Percentiles rank a stretch among this genome's conserved stretches.
These are phyloP conservation scores for Stylophora pistillata DNA, from an alignment of 64 coral and sea anemone genomes.

Conservation along the genomic window DNA sequence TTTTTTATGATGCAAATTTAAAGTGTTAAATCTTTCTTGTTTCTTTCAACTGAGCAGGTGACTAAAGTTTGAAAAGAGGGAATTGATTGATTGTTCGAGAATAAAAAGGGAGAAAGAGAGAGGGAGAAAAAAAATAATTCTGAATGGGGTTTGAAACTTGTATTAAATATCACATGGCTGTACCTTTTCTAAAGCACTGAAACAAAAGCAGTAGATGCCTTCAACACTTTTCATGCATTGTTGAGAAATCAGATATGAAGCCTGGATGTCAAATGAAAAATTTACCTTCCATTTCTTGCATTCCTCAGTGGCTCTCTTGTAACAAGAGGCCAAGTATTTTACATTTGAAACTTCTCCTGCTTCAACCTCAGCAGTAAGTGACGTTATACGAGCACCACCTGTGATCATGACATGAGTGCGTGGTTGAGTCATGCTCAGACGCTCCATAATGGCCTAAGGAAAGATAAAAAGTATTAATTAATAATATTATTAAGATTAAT, in stretches of 20 bases:
- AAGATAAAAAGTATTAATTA: not conserved
- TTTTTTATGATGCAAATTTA: too few species aligned
- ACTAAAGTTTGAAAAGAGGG: too few species aligned
- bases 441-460: slow-evolving; percentile 58
- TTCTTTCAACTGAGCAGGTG: too few species aligned
- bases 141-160: too few species aligned
- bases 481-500: not conserved
- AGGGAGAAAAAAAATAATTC: too few species aligned
- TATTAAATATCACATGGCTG: too few species aligned
- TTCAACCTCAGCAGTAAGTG: slow-evolving; percentile 59
- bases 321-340: slow-evolving; percentile 62
- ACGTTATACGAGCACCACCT: slow-evolving; percentile 46
- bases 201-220: too few species aligned
- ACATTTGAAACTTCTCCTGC: slow-evolving; percentile 48
- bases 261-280: not conserved
- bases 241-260: not conserved
- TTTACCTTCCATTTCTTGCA: slow-evolving; percentile 53
- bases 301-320: slow-evolving; percentile 43
- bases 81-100: too few species aligned
- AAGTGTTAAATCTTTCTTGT: too few species aligned
- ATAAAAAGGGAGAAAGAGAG: too few species aligned
- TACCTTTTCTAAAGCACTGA: too few species aligned
- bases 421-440: slow-evolving; percentile 49
- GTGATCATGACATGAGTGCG: slow-evolving; percentile 50
- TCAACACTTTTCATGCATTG: not conserved